A percentile compares a stretch with the other conserved stretches of the same genome.
Conservation (phyloP, 2,797 vertebrate genomes). For the Simalia tracyae region DNA sequence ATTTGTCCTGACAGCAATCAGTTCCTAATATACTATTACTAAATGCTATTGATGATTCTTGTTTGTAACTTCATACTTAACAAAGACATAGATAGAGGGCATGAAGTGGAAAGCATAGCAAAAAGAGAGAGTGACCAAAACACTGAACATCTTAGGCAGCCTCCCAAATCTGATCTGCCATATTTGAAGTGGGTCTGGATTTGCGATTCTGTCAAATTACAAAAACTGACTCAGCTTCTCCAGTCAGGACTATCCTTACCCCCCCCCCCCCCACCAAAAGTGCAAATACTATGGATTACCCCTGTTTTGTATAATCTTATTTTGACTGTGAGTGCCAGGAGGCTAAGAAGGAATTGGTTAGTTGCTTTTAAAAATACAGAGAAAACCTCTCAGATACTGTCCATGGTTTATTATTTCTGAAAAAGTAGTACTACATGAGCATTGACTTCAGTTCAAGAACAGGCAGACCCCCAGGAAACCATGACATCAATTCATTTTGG, state of each 20-base stretch:
- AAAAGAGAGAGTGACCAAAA: neutral
- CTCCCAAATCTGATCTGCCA: neutral
- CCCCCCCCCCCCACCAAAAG: too few species aligned
- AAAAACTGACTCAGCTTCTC: neutral
- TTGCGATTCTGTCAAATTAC: neutral
- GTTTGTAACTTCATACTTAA: neutral
- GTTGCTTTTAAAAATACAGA: too few species aligned
- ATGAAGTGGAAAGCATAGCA: neutral
- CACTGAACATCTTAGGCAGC: neutral
- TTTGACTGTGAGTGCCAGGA: neutral
- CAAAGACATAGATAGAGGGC: neutral
- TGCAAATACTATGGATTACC: neutral
- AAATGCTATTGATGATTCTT: neutral
- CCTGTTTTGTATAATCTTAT: neutral
- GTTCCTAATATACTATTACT: neutral
- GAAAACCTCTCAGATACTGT: too few species aligned
- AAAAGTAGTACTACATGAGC: neutral
- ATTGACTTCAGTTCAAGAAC: neutral
- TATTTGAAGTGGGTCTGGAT: neutral
- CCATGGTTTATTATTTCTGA: too few species aligned
- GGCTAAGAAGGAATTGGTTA: too few species aligned
- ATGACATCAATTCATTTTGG: too few species aligned
- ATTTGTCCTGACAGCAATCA: too few species aligned
- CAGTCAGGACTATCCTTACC: neutral
- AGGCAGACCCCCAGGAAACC: neutral